phyloP scores from a whole-genome alignment of 2,888 invertebrate species.

The Phymatocera aterrima region DNA sequence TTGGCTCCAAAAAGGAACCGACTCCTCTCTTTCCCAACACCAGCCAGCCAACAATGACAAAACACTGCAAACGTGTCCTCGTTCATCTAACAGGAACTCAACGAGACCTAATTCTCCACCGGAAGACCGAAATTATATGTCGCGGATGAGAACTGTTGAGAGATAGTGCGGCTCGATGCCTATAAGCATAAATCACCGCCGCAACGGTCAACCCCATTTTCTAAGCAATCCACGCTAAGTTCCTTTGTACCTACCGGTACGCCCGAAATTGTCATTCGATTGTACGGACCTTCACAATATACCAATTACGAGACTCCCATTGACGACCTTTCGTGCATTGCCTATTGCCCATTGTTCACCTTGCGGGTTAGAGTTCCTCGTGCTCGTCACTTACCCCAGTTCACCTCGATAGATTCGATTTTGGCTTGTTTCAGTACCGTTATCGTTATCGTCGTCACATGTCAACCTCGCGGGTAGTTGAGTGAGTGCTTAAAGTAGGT shows the following conservation, averaged over 20 bases:
- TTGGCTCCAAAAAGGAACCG: slow-evolving; percentile 49
- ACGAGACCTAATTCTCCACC: not conserved
- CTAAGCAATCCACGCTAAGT: not conserved
- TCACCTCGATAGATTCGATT: slow-evolving; percentile 4
- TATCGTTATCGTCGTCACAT: not conserved
- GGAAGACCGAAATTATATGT: not conserved
- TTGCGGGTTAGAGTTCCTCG: not conserved
- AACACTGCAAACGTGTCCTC: slow-evolving; percentile 19
- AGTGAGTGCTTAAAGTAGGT: slow-evolving; percentile 23
- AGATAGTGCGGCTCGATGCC: slow-evolving; percentile 8
- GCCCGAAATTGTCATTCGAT: not conserved
- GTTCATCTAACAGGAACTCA: not conserved
- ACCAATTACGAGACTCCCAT: slow-evolving; percentile 5
- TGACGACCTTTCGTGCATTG: slow-evolving; percentile 7
- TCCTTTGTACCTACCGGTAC: not conserved
- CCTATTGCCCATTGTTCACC: not conserved
- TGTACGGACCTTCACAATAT: not conserved
- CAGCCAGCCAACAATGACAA: slow-evolving; percentile 31
- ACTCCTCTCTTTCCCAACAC: slow-evolving; percentile 2
- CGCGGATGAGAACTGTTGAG: slow-evolving; percentile 16
- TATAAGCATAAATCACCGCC: slow-evolving; percentile 10
- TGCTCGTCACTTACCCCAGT: not conserved
- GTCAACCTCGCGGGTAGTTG: slow-evolving; percentile 5
- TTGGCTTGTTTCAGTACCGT: slow-evolving; percentile 8
- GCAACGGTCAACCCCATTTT: not conserved